These are phyloP conservation scores for Cynopterus sphinx DNA, from an alignment of 2,797 vertebrate genomes.

Conservation along the genomic window DNA sequence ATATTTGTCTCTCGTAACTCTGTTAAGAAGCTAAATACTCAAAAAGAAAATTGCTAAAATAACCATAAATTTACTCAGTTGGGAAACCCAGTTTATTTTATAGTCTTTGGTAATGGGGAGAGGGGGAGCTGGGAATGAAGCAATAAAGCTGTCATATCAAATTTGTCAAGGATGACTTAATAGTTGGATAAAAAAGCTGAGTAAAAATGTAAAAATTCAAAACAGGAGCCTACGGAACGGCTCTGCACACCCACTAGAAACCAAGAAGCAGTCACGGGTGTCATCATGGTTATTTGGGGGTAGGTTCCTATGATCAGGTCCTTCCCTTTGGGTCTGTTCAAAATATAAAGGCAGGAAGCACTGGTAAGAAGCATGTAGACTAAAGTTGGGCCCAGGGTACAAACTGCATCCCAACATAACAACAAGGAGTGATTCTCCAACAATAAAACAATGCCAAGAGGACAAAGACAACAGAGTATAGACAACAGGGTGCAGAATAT, in stretches of 20 bases:
- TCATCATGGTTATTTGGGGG: not conserved
- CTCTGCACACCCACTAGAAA: not conserved
- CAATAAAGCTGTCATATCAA: not conserved
- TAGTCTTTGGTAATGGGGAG: not conserved
- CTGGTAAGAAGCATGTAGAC: not conserved
- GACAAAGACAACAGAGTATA: not conserved
- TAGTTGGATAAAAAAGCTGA: not conserved
- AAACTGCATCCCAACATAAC: not conserved
- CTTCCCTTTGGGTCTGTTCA: not conserved
- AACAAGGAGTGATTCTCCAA: not conserved
- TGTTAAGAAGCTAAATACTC: not conserved
- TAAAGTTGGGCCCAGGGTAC: not conserved
- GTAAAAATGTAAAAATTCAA: not conserved
- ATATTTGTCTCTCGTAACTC: not conserved
- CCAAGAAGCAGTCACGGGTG: not conserved
- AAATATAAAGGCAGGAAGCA: not conserved
- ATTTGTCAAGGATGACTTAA: not conserved
- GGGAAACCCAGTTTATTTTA: constrained; percentile 31
- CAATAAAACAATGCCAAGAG: not conserved
- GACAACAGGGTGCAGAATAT: not conserved
- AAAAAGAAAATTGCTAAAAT: not conserved
- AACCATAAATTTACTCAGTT: not conserved
- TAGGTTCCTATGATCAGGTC: not conserved
- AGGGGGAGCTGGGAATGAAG: not conserved
- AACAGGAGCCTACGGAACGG: not conserved